Evolutionary conservation across 37 sponge, comb jelly and placozoan genomes (phyloP).

Genomic region (Cladorhizidae sp.): DNA sequence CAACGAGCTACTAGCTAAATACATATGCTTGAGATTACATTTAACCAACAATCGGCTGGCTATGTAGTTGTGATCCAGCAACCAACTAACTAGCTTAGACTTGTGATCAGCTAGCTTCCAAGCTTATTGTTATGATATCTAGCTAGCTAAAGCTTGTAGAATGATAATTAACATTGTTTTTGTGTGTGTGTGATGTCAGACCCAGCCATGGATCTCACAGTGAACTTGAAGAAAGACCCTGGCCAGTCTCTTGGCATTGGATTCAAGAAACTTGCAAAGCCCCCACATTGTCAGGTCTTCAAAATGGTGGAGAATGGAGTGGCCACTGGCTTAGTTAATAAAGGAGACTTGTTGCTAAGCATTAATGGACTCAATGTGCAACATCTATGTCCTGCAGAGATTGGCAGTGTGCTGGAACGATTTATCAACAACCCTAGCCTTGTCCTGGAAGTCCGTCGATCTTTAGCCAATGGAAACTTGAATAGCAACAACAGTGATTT

Average conservation of each 20-base stretch:
- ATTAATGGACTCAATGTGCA: conserved; percentile 42
- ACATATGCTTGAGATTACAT: too few relatives aligned
- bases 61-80: too few relatives aligned
- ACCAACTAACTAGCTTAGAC: too few relatives aligned
- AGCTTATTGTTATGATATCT: neutral
- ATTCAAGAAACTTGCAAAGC: conserved; percentile 12
- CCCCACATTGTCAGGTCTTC: conserved; percentile 47
- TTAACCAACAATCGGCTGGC: too few relatives aligned
- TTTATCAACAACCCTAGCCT: neutral
- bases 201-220: conserved; percentile 2
- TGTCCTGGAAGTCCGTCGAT: conserved; percentile 3
- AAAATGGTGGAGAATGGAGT: conserved; percentile 29
- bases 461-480: neutral
- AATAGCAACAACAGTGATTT: neutral
- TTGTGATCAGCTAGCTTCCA: neutral
- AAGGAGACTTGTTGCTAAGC: conserved; percentile 24
- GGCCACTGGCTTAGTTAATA: conserved; percentile 24
- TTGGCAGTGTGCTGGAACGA: conserved; percentile 16
- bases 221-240: neutral
- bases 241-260: conserved; percentile 50
- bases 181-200: neutral
- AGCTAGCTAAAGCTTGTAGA: neutral
- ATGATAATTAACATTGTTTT: neutral
- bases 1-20: too few relatives aligned
- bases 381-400: conserved; percentile 33